Base-by-base conservation (phyloP, 2,113 vertebrate genomes). In the Hydrochoerus hydrochaeris region DNA sequence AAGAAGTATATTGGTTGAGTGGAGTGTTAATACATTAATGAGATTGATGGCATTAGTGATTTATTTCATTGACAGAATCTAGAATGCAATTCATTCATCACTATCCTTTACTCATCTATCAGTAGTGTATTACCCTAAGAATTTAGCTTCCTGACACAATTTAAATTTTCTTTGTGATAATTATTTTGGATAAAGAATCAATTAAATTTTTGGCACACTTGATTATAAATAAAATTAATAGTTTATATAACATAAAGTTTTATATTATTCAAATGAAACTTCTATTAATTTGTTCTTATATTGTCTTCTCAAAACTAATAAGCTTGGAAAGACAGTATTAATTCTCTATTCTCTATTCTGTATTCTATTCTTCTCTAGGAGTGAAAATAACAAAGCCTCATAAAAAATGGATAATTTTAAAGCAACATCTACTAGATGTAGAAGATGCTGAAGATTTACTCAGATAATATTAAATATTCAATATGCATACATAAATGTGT, bases 61-160 rank as follows among this genome's bases (percentile, higher is more conserved):
- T 97, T 96, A 97, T 97, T 96, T 91, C 83, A 0, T 96, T 91
- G 97, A 93, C 96, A 97, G 96, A 98, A 96, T 73, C 96, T 54
- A 97, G 87, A 95, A 96, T 52, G 89, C 95, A 96, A 80, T 96
- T 96, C 93, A 98, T 98, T 97, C 97, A 97, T 98, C 95, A 97
- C 96, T 95, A 97, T 89, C 7, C 16, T 16, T 3, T 91, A 95
- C 90, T 95, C 96, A 97, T 69, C 14, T n/a, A 94, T 97, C 90
- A 94, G 44, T 41, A 7, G 4, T 91, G 46, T 41, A 81, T 94
- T 95, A 96, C 85, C 38, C 13, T 20, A 95, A 60, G 57, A 24
- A 95, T 49, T 22, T 4, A 54, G 17, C 60, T 46, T 84, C 82
- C 69, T 63, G 1, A 93, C 97, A 95, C 78, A 78, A 77, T 95